phyloP scores from a whole-genome alignment of 1,140 invertebrate genomes.

The Temnothorax nylanderi region DNA sequence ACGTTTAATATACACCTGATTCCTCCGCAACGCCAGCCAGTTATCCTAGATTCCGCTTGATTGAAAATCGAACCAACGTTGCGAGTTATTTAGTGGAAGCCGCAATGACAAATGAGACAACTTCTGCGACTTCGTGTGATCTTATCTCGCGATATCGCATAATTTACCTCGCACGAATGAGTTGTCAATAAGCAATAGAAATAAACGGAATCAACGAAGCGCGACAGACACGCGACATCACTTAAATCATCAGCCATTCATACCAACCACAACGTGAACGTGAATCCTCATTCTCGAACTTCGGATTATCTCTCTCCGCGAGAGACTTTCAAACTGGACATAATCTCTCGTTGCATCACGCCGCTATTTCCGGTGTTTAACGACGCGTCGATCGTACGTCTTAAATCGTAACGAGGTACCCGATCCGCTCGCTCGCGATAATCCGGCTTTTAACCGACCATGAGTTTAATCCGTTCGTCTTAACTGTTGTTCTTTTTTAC shows the following conservation, averaged over 20 bases:
- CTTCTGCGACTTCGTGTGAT: slow-evolving; percentile 18
- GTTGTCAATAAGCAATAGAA: slow-evolving; percentile 21
- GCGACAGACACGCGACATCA: slow-evolving; percentile 14
- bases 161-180: slow-evolving; percentile 45
- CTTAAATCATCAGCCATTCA: slow-evolving; percentile 30
- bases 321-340: not conserved
- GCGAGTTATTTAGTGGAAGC: slow-evolving; percentile 28
- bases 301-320: not conserved
- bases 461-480: slow-evolving; percentile 3
- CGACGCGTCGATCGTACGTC: slow-evolving; percentile 32
- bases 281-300: slow-evolving; percentile 1
- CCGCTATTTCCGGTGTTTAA: slow-evolving; percentile 43
- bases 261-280: not conserved
- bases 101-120: slow-evolving; percentile 53
- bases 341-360: slow-evolving; percentile 39
- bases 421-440: slow-evolving; percentile 13
- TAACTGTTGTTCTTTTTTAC: not conserved
- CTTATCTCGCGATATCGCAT: slow-evolving; percentile 42
- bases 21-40: not conserved
- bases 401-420: slow-evolving; percentile 12
- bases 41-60: slow-evolving; percentile 35
- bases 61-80: slow-evolving; percentile 47
- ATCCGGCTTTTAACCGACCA: slow-evolving; percentile 13
- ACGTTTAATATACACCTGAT: not conserved
- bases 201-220: slow-evolving; percentile 17